A percentile compares a stretch with the other conserved stretches of the same genome.
phyloP scores from a whole-genome alignment of 2,888 invertebrate species.

The Caenorhabditis plicata region DNA sequence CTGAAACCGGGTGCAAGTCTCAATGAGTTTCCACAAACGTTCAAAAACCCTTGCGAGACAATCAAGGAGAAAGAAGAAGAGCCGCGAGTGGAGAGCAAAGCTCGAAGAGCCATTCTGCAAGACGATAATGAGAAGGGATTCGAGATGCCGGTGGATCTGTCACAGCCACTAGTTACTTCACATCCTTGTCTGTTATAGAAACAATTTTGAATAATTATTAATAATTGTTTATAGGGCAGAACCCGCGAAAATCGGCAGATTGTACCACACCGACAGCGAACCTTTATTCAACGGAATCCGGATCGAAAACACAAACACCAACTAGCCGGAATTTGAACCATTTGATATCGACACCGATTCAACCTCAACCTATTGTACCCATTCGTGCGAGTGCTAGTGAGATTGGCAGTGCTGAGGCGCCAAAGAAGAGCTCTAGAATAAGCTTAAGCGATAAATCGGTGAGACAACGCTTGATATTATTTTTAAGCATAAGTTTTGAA shows the following conservation, averaged over 20 bases:
- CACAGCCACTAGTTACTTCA: slow-evolving; percentile 18
- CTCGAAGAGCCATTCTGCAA: neutral
- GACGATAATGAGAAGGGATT: slow-evolving; percentile 7
- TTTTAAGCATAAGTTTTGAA: neutral
- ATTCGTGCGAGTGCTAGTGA: slow-evolving; percentile 15
- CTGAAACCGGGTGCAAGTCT: slow-evolving; percentile 14
- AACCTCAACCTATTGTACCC: slow-evolving; percentile 30
- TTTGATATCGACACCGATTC: slow-evolving; percentile 26
- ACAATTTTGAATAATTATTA: neutral
- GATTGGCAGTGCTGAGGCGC: slow-evolving; percentile 26
- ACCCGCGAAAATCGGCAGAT: slow-evolving; percentile 2
- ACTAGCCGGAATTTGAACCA: slow-evolving; percentile 8
- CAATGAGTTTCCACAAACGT: slow-evolving; percentile 8
- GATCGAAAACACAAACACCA: no score
- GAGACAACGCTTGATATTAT: neutral
- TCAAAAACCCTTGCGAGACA: slow-evolving; percentile 1
- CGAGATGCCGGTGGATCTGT: slow-evolving; percentile 21
- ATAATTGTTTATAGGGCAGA: slow-evolving; percentile 12
- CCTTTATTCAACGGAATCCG: no score
- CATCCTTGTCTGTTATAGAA: slow-evolving; percentile 14
- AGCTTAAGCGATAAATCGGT: slow-evolving; percentile 30
- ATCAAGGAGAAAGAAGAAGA: slow-evolving; percentile 13
- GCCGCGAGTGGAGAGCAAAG: neutral
- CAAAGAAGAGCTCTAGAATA: slow-evolving; percentile 26
- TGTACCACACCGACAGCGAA: no score